Evolutionary conservation across 2,888 invertebrate species (phyloP).

Genomic region (Empis livida): DNA sequence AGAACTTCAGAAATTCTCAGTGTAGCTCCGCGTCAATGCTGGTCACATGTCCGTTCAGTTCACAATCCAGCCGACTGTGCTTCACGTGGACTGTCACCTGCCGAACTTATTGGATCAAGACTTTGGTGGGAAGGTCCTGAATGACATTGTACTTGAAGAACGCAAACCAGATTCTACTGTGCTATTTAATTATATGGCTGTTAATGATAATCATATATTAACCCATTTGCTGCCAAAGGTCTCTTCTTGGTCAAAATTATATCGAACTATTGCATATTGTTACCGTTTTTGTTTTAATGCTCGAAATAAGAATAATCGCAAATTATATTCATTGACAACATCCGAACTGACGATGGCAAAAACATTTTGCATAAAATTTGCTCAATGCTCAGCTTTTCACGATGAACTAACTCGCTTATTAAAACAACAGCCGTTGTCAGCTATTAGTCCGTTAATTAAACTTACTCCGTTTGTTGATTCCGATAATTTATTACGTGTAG

Average conservation of each 20-base stretch:
- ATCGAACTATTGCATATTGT: too few relatives aligned
- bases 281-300: too few relatives aligned
- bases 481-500: constrained; percentile 2
- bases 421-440: not conserved
- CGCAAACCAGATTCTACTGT: not conserved
- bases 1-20: too few relatives aligned
- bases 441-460: not conserved
- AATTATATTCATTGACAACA: too few relatives aligned
- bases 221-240: too few relatives aligned
- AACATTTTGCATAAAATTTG: not conserved
- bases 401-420: not conserved
- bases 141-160: not conserved
- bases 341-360: too few relatives aligned
- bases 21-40: too few relatives aligned
- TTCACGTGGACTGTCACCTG: constrained; percentile 4
- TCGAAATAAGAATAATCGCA: too few relatives aligned
- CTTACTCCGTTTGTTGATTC: constrained; percentile 1
- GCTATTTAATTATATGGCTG: too few relatives aligned
- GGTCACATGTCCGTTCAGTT: constrained; percentile 5
- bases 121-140: constrained; percentile 5
- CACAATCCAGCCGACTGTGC: constrained; percentile 8
- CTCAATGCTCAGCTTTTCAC: not conserved
- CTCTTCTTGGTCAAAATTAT: too few relatives aligned
- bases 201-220: too few relatives aligned
- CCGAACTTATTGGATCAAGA: not conserved